Conservation (phyloP, 2,113 vertebrate species). For the Passerina amoena region DNA sequence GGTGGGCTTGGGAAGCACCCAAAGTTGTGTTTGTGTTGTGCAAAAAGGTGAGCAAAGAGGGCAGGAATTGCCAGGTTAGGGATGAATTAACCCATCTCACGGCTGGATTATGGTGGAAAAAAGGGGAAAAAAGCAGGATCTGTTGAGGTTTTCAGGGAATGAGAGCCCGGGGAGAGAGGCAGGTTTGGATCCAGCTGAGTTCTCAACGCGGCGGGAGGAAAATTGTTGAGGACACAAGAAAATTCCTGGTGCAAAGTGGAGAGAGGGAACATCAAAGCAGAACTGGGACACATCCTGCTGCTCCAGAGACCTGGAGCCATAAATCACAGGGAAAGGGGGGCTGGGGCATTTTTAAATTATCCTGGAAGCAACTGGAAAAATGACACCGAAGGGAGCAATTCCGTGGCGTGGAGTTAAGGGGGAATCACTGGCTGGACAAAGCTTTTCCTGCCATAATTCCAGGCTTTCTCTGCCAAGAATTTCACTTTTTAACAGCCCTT, state of each 20-base stretch:
- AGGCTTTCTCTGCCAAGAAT: neutral
- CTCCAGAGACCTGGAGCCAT: neutral
- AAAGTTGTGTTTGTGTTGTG: accelerated
- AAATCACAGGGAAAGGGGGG: neutral
- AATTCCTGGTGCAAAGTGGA: neutral
- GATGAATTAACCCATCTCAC: accelerated
- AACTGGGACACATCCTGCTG: neutral
- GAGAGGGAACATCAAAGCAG: neutral
- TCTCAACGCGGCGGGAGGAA: neutral
- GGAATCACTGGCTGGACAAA: neutral
- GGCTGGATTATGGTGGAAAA: neutral
- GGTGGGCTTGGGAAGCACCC: neutral
- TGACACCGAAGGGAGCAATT: neutral
- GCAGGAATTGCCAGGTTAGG: neutral
- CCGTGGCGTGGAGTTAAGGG: neutral
- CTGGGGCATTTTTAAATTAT: neutral
- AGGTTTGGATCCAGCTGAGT: neutral
- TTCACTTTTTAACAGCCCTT: neutral
- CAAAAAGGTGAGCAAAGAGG: neutral
- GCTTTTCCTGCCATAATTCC: neutral
- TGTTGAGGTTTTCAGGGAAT: neutral
- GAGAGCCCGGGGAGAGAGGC: neutral
- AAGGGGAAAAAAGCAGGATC: neutral
- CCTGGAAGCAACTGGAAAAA: neutral
- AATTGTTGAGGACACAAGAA: neutral